Conservation (phyloP, 2,797 vertebrate genomes). For the Aplochiton taeniatus region DNA sequence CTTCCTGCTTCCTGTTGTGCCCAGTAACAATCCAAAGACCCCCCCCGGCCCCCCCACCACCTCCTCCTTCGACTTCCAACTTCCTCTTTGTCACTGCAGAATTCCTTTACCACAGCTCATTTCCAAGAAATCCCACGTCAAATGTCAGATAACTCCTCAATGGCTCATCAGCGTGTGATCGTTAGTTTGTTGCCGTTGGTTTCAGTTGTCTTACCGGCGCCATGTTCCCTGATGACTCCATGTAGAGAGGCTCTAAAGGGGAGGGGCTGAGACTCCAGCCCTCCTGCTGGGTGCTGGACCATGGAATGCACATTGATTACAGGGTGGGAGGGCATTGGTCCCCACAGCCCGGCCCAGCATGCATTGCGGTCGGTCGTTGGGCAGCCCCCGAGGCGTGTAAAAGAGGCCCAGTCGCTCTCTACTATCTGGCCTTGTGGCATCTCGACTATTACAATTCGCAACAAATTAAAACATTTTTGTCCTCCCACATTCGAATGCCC, state of each 20-base stretch:
- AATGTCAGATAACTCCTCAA: constrained; percentile 35
- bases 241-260: background rate
- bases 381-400: constrained; percentile 47
- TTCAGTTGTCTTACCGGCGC: constrained; percentile 15
- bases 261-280: constrained; percentile 24
- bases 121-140: constrained; percentile 56
- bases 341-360: constrained; percentile 63
- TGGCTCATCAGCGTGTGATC: background rate
- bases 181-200: constrained; percentile 23
- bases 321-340: constrained; percentile 67
- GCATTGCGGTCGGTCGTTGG: constrained; percentile 42
- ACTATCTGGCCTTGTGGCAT: constrained; percentile 75
- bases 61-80: constrained; percentile 21
- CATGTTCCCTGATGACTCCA: constrained; percentile 26
- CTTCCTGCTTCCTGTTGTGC: constrained; percentile 86
- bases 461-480: constrained; percentile 60
- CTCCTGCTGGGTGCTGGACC: constrained; percentile 64
- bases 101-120: constrained; percentile 49
- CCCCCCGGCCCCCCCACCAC: constrained; percentile 25
- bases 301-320: constrained; percentile 70
- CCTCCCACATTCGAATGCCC: constrained; percentile 64
- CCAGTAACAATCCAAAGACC: constrained; percentile 66
- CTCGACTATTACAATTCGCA: constrained; percentile 68
- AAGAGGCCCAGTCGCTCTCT: constrained; percentile 66
- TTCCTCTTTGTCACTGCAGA: constrained; percentile 51